Evolutionary conservation across 1,140 invertebrate species (phyloP).

Genomic region (Monochamus saltuarius): DNA sequence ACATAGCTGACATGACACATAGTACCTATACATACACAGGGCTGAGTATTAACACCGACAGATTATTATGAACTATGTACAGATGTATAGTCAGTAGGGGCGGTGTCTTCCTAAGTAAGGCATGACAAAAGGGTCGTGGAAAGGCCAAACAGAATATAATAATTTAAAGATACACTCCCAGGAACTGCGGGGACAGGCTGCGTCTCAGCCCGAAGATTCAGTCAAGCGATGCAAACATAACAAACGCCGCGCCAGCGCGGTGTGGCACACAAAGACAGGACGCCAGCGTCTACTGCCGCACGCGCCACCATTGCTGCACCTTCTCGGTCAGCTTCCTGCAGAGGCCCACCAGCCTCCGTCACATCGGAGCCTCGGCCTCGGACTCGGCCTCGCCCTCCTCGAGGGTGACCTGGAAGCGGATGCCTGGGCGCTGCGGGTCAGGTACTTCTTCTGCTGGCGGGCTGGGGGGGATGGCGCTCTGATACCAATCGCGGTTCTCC

Average conservation of each 20-base stretch:
- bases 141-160: conserved; percentile 25
- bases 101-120: conserved; percentile 46
- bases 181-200: conserved; percentile 35
- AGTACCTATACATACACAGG: conserved; percentile 52
- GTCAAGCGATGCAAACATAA: conserved; percentile 47
- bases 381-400: conserved; percentile 75
- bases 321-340: conserved; percentile 83
- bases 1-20: conserved; percentile 54
- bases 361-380: conserved; percentile 72
- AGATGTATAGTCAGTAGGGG: conserved; percentile 49
- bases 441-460: conserved; percentile 60
- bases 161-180: conserved; percentile 35
- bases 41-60: conserved; percentile 53
- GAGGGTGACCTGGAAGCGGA: conserved; percentile 71
- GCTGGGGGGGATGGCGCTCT: conserved; percentile 80
- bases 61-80: conserved; percentile 51
- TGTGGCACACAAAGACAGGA: conserved; percentile 30
- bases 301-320: conserved; percentile 77
- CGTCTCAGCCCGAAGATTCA: conserved; percentile 42
- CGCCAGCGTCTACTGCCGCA: conserved; percentile 61
- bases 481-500: conserved; percentile 98
- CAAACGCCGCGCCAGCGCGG: conserved; percentile 48
- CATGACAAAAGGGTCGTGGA: conserved; percentile 38
- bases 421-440: conserved; percentile 39
- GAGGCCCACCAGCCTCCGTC: conserved; percentile 83